Evolutionary conservation across 2,113 vertebrate species (phyloP), one percentile per base, ranked within the genome.

Genomic region (Taurulus bubalis): DNA sequence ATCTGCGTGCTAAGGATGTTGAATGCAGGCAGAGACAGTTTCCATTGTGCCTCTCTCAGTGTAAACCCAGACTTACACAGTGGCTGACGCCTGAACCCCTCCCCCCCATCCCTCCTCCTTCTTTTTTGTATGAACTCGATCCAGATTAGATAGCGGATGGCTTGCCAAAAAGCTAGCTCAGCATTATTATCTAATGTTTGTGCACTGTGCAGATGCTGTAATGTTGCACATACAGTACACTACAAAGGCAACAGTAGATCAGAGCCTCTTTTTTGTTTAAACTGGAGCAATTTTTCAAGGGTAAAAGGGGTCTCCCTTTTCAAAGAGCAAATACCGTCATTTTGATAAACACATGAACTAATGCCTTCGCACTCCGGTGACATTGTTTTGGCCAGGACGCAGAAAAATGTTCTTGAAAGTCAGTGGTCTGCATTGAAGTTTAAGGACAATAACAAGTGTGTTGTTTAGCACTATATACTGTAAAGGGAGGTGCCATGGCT

Each of bases 161-260:
- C 63, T 59, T 86, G 87, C 66, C 85, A 88, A 82, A 86, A 84
- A 24, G 70, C 79, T 59, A 86, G 60, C 80, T 87, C 84, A 83
- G 78, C 85, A 79, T 42, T 80, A 75, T 81, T 71, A 83, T 36
- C 38, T 67, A 63, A 83, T 75, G 68, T 87, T 76, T 83, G 62
- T 74, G 74, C 72, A 42, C 78, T 64, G 73, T 76, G 65, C 66
- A 55, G 55, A 80, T 59, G 55, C 49, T 59, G 66, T 58, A 53
- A 42, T 36, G 26, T 55, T 68, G 11, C 28, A 51, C 47, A 47
- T 32, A 49, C 18, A 47, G 5, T 32, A 60, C 28, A 36, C n/a
- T 22, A 36, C 66, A 49, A 56, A 32, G 59, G 62, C 67, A 71
- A 62, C 22, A 64, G 34, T 22, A 45, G 20, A 65, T 62, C 20